Evolutionary conservation across 1,140 invertebrate species (phyloP).

Genomic region (Drosophila bocqueti): DNA sequence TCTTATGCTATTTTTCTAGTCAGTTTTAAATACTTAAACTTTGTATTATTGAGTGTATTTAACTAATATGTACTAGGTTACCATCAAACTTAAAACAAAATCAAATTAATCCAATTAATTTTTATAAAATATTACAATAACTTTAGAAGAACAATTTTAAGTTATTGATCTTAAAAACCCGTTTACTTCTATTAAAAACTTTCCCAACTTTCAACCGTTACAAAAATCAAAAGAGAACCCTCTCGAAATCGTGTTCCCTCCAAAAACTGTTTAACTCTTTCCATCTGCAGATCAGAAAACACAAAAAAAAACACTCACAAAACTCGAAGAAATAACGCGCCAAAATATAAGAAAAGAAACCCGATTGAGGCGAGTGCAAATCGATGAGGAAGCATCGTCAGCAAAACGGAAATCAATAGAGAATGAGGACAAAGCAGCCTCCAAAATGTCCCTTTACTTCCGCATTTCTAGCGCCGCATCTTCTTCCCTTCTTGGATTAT

Average conservation of each 20-base stretch:
- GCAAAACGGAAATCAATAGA: constrained; percentile 63
- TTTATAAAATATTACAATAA: no score
- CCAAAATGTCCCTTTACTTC: constrained; percentile 68
- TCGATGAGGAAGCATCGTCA: constrained; percentile 52
- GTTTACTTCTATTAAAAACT: neutral
- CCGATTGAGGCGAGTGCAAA: constrained; percentile 42
- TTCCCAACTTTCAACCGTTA: constrained; percentile 1
- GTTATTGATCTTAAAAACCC: neutral
- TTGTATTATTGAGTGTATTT: no score
- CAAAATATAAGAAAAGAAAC: constrained; percentile 30
- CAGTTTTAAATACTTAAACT: no score
- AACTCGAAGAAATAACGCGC: constrained; percentile 32
- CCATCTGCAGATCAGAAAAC: constrained; percentile 29
- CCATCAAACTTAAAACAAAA: no score
- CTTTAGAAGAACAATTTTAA: neutral
- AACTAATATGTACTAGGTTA: no score
- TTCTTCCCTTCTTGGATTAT: constrained; percentile 45
- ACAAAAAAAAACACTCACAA: neutral
- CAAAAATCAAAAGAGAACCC: neutral
- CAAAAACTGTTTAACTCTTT: constrained; percentile 44
- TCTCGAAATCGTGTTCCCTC: constrained; percentile 16
- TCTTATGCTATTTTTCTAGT: no score
- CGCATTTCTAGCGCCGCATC: constrained; percentile 65
- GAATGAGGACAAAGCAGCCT: constrained; percentile 50
- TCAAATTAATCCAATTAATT: no score